Base-by-base conservation (phyloP, 2,888 invertebrate species). In the Resseliella maxima region DNA sequence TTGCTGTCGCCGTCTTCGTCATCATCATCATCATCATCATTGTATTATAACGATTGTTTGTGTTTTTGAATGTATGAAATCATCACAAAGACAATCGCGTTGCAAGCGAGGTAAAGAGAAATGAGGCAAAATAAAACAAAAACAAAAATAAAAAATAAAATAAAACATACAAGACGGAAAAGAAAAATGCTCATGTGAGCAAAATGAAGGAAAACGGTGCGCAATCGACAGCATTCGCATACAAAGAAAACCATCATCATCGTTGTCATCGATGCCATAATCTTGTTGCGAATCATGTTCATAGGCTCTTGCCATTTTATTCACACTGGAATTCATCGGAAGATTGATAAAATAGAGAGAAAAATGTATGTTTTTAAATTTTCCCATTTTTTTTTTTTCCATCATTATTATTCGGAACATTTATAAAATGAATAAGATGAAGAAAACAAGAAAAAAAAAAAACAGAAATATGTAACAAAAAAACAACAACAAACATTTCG, bases 251-350 rank as follows among this genome's bases (percentile, higher is more conserved):
- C 38, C n/a, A 83, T 38, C 83, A 83, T 83, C 38, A 24, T 83
- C 41, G 38, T 83, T 83, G 83, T 83, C 83, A 83, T 83, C 83
- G 83, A 83, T 83, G 38, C 83, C 83, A 83, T 38, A 38, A 83
- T 83, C 83, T 83, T 36, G 83, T 83, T 83, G 38, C 83, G n/a
- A 36, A 38, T 38, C 64, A 64, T 64, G 64, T 64, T 64, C 31
- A 27, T 27, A 27, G 27, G 38, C 6, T 36, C 21, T 72, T 35
- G n/a, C 24, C 24, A 24, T 72, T 35, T 15, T 35, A 31, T n/a
- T 72, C 72, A 18, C 72, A 72, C 46, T 18, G 15, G 5, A 27
- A 31, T 6, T 35, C 31, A 35, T 3, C 50, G 24, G 1, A 59
- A 12, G 31, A 72, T 27, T 15, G 27, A 50, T 18, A 31, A 15